These are phyloP conservation scores for Tipula confusa DNA, from an alignment of 2,888 invertebrate species.

Conservation along the genomic window DNA sequence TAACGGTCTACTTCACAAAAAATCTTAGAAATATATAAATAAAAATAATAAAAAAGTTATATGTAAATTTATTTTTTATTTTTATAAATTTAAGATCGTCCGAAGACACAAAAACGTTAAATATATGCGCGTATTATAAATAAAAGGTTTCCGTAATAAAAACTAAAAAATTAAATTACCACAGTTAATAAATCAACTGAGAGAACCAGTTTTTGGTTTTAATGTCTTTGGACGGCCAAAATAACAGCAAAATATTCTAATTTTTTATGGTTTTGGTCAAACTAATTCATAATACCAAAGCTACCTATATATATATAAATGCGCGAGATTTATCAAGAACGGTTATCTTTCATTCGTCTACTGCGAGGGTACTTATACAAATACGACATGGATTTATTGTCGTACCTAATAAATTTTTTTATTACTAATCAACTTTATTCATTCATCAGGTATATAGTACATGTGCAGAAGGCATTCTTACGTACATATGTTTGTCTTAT, in stretches of 20 bases:
- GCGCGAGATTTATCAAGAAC: too few relatives aligned
- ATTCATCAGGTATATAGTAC: too few relatives aligned
- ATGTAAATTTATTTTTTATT: background rate
- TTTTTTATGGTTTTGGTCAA: background rate
- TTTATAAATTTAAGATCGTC: background rate
- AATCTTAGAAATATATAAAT: background rate
- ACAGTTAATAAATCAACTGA: conserved; percentile 1
- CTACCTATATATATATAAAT: too few relatives aligned
- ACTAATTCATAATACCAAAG: background rate
- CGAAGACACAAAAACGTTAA: background rate
- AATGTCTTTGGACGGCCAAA: background rate
- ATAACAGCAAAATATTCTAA: background rate
- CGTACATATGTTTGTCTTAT: background rate
- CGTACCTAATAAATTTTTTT: background rate
- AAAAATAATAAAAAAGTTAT: background rate
- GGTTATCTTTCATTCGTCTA: too few relatives aligned
- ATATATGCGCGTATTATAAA: background rate
- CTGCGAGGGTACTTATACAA: background rate
- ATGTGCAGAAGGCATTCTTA: background rate
- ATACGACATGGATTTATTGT: background rate
- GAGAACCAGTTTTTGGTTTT: background rate
- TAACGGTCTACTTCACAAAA: conserved; percentile 25
- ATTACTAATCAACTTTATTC: background rate
- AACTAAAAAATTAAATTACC: background rate
- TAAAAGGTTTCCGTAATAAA: conserved; percentile 25